Evolutionary conservation across 1,140 invertebrate species (phyloP).

Genomic region (Formica exsecta): DNA sequence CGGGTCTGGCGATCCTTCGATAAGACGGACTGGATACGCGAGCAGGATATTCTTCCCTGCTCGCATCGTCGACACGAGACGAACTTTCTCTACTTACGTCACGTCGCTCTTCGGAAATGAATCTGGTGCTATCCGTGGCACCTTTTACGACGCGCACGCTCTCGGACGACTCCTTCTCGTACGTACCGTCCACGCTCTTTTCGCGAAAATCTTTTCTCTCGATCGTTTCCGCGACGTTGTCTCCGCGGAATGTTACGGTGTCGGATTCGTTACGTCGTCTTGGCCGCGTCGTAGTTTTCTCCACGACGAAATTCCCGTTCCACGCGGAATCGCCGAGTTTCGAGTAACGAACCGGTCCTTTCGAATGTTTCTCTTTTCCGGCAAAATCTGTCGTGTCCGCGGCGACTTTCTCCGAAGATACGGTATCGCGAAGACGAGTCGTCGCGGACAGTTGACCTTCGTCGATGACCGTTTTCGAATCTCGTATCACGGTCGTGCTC

Average conservation of each 20-base stretch:
- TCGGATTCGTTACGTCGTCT: slow-evolving; percentile 55
- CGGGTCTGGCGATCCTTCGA: slow-evolving; percentile 43
- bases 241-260: not conserved
- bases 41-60: not conserved
- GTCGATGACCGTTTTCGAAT: slow-evolving; percentile 40
- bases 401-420: too few relatives aligned
- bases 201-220: slow-evolving; percentile 59
- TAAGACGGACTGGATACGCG: slow-evolving; percentile 23
- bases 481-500: slow-evolving; percentile 33
- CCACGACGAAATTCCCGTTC: slow-evolving; percentile 67
- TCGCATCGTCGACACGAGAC: slow-evolving; percentile 14
- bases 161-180: slow-evolving; percentile 70
- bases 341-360: not conserved
- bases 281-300: slow-evolving; percentile 23
- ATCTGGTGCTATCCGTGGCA: slow-evolving; percentile 62
- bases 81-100: slow-evolving; percentile 54
- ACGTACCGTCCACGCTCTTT: slow-evolving; percentile 61
- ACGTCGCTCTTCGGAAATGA: slow-evolving; percentile 65
- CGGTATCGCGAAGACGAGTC: slow-evolving; percentile 11
- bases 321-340: slow-evolving; percentile 78
- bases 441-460: not conserved
- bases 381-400: slow-evolving; percentile 41
- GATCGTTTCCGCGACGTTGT: slow-evolving; percentile 56
- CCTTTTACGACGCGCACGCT: slow-evolving; percentile 59
- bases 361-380: not conserved